A percentile compares a stretch with the other conserved stretches of the same genome.
These are phyloP conservation scores for Euura lappo DNA, from an alignment of 1,140 invertebrate species.

Conservation along the genomic window DNA sequence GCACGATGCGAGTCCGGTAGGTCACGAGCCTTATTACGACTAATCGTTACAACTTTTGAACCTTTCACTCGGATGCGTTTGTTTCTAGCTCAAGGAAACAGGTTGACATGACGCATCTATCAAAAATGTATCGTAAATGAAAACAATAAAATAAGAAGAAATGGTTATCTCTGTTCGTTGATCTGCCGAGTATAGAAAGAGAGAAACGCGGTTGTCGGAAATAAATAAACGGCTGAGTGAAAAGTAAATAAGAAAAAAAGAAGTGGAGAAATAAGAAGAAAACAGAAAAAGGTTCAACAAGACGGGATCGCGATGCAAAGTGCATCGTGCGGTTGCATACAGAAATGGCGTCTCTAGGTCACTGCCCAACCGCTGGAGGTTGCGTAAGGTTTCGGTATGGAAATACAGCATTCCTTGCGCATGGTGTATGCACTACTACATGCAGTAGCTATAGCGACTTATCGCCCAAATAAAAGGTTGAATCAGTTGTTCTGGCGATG, in stretches of 20 bases:
- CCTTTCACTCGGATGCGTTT: background rate
- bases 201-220: background rate
- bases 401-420: constrained; percentile 47
- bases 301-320: background rate
- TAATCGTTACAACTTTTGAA: constrained; percentile 5
- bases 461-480: background rate
- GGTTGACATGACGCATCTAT: background rate
- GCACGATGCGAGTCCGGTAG: background rate
- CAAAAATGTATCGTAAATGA: too few species aligned
- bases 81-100: background rate
- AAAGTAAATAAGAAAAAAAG: background rate
- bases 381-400: constrained; percentile 50
- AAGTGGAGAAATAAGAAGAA: background rate
- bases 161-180: too few species aligned
- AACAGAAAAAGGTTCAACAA: background rate
- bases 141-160: too few species aligned
- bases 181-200: too few species aligned
- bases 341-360: constrained; percentile 42
- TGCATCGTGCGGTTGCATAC: constrained; percentile 8
- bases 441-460: background rate
- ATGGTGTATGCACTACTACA: background rate
- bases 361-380: constrained; percentile 45
- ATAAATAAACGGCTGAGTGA: background rate
- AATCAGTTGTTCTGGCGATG: background rate
- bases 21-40: constrained; percentile 6